phyloP scores from a whole-genome alignment of 2,797 vertebrate species.

The Helarctos malayanus region DNA sequence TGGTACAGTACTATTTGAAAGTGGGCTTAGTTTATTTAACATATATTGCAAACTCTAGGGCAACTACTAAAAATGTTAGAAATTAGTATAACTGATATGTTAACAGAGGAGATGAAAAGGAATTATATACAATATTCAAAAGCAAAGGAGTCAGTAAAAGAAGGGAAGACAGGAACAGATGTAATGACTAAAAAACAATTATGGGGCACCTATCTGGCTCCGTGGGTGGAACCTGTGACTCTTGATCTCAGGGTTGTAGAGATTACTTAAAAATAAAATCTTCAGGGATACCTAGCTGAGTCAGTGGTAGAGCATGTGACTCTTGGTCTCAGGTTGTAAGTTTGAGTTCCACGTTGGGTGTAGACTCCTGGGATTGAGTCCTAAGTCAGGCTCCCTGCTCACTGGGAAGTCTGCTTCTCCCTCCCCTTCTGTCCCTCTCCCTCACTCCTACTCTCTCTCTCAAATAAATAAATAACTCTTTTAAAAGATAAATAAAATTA shows the following conservation, averaged over 20 bases:
- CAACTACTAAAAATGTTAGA: background rate
- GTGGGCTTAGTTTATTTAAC: background rate
- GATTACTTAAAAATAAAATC: background rate
- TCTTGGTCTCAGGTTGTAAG: background rate
- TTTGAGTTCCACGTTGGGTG: background rate
- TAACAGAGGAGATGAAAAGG: background rate
- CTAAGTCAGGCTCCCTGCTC: background rate
- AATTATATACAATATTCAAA: background rate
- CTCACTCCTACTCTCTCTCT: background rate
- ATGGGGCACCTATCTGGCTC: background rate
- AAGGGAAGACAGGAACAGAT: background rate
- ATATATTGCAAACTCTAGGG: background rate
- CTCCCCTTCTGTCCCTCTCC: background rate
- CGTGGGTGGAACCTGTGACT: background rate
- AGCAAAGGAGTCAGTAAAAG: background rate
- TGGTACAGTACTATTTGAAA: background rate
- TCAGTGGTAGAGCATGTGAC: background rate
- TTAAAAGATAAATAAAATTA: background rate
- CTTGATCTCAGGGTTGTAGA: background rate
- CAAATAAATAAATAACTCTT: background rate
- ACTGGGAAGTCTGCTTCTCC: background rate
- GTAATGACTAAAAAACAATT: background rate
- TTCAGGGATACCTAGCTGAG: background rate
- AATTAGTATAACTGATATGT: background rate
- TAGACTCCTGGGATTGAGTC: background rate